Conservation (phyloP, 2,888 invertebrate genomes). For the Pandemis cinnamomeana region DNA sequence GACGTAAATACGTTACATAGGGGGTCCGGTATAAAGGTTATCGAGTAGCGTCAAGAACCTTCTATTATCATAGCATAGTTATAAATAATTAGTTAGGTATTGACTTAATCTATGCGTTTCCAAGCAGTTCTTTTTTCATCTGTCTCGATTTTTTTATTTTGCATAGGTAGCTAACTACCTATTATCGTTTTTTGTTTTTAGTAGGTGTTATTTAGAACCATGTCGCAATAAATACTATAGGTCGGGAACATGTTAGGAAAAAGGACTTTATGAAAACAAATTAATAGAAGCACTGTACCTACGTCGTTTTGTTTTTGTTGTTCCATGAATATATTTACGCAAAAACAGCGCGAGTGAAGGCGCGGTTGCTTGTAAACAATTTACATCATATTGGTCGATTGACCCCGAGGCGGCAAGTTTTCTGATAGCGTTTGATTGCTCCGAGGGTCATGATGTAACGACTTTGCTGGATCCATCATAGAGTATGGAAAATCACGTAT, state of each 20-base stretch:
- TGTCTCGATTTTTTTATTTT: neutral
- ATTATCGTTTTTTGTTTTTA: too few relatives aligned
- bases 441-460: conserved; percentile 55
- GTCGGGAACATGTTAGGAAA: too few relatives aligned
- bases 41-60: conserved; percentile 26
- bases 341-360: conserved; percentile 20
- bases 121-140: neutral
- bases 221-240: too few relatives aligned
- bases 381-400: conserved; percentile 63
- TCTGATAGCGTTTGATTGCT: conserved; percentile 54
- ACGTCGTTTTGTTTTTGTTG: conserved; percentile 25
- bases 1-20: conserved; percentile 13
- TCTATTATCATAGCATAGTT: neutral
- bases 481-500: conserved; percentile 22
- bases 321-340: conserved; percentile 18
- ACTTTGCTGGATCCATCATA: conserved; percentile 37
- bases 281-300: neutral
- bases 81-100: neutral
- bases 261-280: too few relatives aligned
- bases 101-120: neutral
- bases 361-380: conserved; percentile 65
- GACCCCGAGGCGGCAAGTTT: conserved; percentile 65
- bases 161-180: too few relatives aligned
- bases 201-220: too few relatives aligned
- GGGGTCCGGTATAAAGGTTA: conserved; percentile 35